These are phyloP conservation scores for Chloroceryle amazona DNA, from an alignment of 2,797 vertebrate species.

Conservation along the genomic window DNA sequence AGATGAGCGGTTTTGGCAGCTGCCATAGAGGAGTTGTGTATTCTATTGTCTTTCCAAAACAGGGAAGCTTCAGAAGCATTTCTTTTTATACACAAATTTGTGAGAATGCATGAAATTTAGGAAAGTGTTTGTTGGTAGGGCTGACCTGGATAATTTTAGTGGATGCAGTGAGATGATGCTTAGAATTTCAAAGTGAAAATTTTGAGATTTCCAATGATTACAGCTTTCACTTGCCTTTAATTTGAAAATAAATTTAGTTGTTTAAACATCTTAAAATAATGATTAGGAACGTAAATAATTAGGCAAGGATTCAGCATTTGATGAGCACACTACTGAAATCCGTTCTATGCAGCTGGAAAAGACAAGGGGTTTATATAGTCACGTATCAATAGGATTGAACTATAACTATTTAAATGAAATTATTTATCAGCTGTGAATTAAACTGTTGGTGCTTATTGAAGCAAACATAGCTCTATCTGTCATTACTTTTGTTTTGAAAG, in stretches of 20 bases:
- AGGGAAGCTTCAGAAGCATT: neutral
- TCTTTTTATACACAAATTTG: neutral
- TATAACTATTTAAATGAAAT: neutral
- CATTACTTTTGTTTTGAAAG: neutral
- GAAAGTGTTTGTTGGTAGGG: neutral
- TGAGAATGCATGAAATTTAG: neutral
- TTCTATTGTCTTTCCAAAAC: neutral
- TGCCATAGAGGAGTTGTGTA: neutral
- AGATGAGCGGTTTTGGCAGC: neutral
- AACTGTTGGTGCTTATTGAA: neutral
- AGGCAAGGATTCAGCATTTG: neutral
- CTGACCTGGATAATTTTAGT: neutral
- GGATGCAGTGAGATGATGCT: neutral
- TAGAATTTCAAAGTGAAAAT: neutral
- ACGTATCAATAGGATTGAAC: neutral
- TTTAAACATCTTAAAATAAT: neutral
- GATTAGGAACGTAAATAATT: neutral
- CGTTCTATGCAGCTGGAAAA: neutral
- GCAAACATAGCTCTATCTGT: neutral
- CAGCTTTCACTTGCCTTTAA: neutral
- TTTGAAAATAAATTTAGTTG: neutral
- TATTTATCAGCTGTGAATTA: neutral
- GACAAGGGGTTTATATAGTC: neutral
- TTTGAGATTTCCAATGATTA: neutral
- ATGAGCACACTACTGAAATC: neutral